A percentile compares a stretch with the other conserved stretches of the same genome.
phyloP scores from a whole-genome alignment of 2,797 vertebrate species.

The Melanotaenia nigrans region DNA sequence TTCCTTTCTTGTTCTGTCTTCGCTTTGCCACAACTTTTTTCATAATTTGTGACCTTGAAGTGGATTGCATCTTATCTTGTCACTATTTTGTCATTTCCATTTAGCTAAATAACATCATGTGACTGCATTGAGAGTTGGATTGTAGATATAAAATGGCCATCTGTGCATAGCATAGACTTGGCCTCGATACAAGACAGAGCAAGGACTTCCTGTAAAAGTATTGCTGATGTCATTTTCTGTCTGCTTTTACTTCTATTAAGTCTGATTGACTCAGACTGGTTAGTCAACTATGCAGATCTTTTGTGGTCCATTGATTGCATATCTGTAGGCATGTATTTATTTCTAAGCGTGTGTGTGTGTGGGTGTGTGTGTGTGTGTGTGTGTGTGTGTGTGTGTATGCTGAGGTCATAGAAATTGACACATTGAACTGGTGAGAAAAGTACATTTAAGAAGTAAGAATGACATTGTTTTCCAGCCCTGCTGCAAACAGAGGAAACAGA shows the following conservation, averaged over 20 bases:
- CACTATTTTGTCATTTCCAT: slow-evolving; percentile 13
- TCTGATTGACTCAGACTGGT: slow-evolving; percentile 60
- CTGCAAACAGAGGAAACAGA: slow-evolving; percentile 78
- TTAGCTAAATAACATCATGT: slow-evolving; percentile 13
- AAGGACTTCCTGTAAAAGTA: slow-evolving; percentile 62
- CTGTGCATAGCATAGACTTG: slow-evolving; percentile 33
- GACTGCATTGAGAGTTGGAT: slow-evolving; percentile 21
- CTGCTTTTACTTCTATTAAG: slow-evolving; percentile 55
- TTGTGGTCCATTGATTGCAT: slow-evolving; percentile 35
- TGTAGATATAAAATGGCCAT: slow-evolving; percentile 21
- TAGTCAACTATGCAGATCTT: slow-evolving; percentile 32
- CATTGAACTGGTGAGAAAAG: slow-evolving; percentile 39
- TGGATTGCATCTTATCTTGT: slow-evolving; percentile 20
- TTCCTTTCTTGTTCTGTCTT: slow-evolving; percentile 1
- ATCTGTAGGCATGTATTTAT: slow-evolving; percentile 56
- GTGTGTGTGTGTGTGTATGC: not conserved
- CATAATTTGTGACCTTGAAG: slow-evolving; percentile 6
- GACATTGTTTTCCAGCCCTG: slow-evolving; percentile 46
- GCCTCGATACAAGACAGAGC: slow-evolving; percentile 30
- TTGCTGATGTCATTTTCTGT: slow-evolving; percentile 70
- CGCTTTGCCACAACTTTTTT: not conserved
- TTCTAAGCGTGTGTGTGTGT: slow-evolving; percentile 28
- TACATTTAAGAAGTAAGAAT: slow-evolving; percentile 73
- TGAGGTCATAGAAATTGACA: slow-evolving; percentile 40
- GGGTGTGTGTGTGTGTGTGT: not conserved